These are phyloP conservation scores for Pristionchus japonicus DNA, from an alignment of 2,888 invertebrate species.

Conservation along the genomic window DNA sequence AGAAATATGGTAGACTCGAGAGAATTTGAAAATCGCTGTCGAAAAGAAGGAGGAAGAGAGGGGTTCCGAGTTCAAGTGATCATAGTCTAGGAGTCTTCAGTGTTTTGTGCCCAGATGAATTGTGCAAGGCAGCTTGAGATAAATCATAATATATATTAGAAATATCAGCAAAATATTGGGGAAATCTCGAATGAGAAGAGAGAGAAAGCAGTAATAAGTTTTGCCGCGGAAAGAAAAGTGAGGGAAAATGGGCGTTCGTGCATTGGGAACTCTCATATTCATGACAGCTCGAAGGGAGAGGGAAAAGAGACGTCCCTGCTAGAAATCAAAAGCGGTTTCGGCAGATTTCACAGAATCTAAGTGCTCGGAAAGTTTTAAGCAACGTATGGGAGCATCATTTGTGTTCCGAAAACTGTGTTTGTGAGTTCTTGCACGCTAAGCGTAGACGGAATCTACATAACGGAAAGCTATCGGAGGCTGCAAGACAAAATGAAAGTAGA, in stretches of 20 bases:
- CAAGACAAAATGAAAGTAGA: neutral
- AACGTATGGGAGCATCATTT: neutral
- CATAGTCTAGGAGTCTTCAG: neutral
- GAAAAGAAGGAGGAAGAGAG: neutral
- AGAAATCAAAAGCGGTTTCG: neutral
- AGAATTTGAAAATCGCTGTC: too few relatives aligned
- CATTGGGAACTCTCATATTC: constrained; percentile 1
- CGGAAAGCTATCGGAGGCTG: neutral
- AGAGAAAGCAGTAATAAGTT: too few relatives aligned
- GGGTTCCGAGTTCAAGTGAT: constrained; percentile 8
- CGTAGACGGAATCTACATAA: too few relatives aligned
- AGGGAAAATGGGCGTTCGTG: neutral
- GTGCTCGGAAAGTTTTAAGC: neutral
- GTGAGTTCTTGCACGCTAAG: too few relatives aligned
- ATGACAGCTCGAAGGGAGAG: neutral
- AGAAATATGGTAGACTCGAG: too few relatives aligned
- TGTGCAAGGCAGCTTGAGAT: too few relatives aligned
- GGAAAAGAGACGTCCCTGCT: neutral
- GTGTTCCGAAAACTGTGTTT: too few relatives aligned
- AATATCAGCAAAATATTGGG: too few relatives aligned
- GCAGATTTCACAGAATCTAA: neutral
- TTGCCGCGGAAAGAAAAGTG: neutral
- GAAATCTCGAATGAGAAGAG: too few relatives aligned
- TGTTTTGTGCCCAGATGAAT: too few relatives aligned
- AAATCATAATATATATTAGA: too few relatives aligned